Conservation (phyloP, 1,140 invertebrate species). For the Drosophila sulfurigaster region DNA sequence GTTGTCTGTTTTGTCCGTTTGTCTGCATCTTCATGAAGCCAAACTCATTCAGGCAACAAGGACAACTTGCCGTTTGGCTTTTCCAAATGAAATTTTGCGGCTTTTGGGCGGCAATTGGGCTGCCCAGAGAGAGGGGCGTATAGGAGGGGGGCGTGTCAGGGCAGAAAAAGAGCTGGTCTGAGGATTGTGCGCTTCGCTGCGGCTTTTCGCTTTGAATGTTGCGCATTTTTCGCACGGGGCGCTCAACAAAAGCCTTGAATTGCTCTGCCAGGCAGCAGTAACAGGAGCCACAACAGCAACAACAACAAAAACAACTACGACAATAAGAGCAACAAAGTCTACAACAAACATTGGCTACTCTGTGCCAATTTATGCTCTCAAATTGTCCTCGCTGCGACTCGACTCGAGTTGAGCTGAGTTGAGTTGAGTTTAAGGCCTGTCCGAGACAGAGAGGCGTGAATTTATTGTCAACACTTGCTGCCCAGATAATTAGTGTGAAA, state of each 20-base stretch:
- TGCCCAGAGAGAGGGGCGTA: background rate
- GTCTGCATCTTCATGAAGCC: conserved; percentile 22
- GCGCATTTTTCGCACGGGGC: conserved; percentile 37
- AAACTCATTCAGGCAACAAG: conserved; percentile 32
- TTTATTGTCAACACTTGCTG: conserved; percentile 48
- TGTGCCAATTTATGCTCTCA: conserved; percentile 41
- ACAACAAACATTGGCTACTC: conserved; percentile 25
- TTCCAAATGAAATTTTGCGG: conserved; percentile 59
- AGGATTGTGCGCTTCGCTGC: conserved; percentile 37
- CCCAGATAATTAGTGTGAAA: conserved; percentile 51
- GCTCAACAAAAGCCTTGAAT: conserved; percentile 31
- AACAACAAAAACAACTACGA: conserved; percentile 1
- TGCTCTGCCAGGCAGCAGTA: conserved; percentile 8
- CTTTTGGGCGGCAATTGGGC: conserved; percentile 38
- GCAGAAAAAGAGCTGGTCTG: background rate
- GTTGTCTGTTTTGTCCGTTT: conserved; percentile 4
- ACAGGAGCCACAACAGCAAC: conserved; percentile 11
- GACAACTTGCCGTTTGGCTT: conserved; percentile 52
- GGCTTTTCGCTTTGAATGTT: conserved; percentile 41
- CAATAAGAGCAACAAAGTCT: too few species aligned
- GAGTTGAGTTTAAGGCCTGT: conserved; percentile 18
- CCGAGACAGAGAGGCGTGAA: conserved; percentile 24
- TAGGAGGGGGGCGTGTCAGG: background rate
- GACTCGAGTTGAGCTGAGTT: too few species aligned
- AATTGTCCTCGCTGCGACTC: conserved; percentile 18